phyloP scores from a whole-genome alignment of 2,888 invertebrate genomes.

The Salpingus planirostris region DNA sequence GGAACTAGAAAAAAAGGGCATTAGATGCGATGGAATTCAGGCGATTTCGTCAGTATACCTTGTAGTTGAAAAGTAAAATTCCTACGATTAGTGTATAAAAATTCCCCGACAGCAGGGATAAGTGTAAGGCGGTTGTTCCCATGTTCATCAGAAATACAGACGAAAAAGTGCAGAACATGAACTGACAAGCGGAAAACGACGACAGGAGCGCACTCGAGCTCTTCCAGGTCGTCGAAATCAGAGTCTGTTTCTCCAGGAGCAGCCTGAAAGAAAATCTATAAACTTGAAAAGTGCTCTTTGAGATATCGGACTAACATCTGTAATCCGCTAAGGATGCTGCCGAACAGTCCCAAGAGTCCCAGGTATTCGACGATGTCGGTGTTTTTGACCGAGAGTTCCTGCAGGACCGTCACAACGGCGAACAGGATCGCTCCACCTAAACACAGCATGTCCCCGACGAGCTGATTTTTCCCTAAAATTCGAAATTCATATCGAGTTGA shows the following conservation, averaged over 20 bases:
- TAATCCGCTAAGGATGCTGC: conserved; percentile 64
- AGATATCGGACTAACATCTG: conserved; percentile 52
- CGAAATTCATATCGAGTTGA: too few species aligned
- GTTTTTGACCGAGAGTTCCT: conserved; percentile 74
- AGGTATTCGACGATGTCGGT: conserved; percentile 72
- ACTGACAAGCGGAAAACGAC: conserved; percentile 56
- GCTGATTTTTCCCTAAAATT: conserved; percentile 62
- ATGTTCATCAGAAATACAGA: conserved; percentile 67
- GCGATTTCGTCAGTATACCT: conserved; percentile 45
- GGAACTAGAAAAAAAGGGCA: conserved; percentile 54
- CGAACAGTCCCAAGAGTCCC: conserved; percentile 72
- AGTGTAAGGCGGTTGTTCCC: conserved; percentile 73
- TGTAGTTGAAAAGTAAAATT: conserved; percentile 70
- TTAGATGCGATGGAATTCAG: background rate
- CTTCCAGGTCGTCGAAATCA: conserved; percentile 57
- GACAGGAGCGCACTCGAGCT: conserved; percentile 51
- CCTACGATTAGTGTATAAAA: conserved; percentile 77
- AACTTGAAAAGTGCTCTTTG: background rate
- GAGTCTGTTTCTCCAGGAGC: conserved; percentile 58
- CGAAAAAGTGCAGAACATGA: conserved; percentile 66
- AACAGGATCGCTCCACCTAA: conserved; percentile 69
- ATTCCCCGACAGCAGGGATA: conserved; percentile 74
- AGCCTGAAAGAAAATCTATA: conserved; percentile 35
- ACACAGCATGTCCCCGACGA: conserved; percentile 76
- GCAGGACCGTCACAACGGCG: conserved; percentile 69